phyloP scores from a whole-genome alignment of 1,140 invertebrate species.

The Bombus pyrosoma region DNA sequence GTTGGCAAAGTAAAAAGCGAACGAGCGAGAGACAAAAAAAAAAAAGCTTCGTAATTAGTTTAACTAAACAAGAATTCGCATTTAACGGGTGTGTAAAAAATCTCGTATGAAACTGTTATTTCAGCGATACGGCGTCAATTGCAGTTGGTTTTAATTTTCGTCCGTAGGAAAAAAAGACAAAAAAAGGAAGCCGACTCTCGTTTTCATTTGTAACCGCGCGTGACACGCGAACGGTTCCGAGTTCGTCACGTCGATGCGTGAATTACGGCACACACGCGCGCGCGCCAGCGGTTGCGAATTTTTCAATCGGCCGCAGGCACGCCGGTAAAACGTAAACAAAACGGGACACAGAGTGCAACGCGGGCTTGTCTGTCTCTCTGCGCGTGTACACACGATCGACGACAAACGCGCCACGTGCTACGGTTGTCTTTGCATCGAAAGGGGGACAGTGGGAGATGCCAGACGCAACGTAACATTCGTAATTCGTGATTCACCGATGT shows the following conservation, averaged over 20 bases:
- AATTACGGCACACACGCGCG: slow-evolving; percentile 16
- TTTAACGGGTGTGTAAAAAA: neutral
- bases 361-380: slow-evolving; percentile 29
- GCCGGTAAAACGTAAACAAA: slow-evolving; percentile 73
- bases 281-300: slow-evolving; percentile 34
- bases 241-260: slow-evolving; percentile 20
- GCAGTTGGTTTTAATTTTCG: neutral
- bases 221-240: too few species aligned
- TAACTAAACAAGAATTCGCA: neutral
- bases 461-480: slow-evolving; percentile 61
- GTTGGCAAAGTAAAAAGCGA: too few species aligned
- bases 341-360: slow-evolving; percentile 63
- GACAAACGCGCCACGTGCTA: slow-evolving; percentile 57
- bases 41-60: neutral
- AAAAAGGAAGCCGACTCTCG: neutral
- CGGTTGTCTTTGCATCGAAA: slow-evolving; percentile 50
- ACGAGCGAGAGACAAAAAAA: too few species aligned
- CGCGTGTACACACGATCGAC: slow-evolving; percentile 27
- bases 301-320: slow-evolving; percentile 54
- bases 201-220: slow-evolving; percentile 1
- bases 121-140: neutral
- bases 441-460: slow-evolving; percentile 46
- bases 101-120: neutral
- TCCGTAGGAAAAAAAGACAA: neutral
- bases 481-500: slow-evolving; percentile 66